Conservation (phyloP, 2,797 vertebrate genomes). For the Crocidura indochinensis region DNA sequence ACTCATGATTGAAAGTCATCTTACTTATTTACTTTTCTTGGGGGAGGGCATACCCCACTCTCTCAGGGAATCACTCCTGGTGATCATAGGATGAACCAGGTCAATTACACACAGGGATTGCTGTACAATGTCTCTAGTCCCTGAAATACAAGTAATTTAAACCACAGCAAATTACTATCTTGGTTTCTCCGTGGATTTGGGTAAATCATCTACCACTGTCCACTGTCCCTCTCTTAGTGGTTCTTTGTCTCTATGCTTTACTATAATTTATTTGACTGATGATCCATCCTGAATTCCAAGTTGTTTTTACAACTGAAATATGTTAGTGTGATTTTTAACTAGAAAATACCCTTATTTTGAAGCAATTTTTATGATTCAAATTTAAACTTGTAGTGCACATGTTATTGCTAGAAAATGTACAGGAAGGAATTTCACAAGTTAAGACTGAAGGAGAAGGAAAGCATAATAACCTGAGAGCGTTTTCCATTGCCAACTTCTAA, state of each 20-base stretch:
- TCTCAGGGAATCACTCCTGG: too few species aligned
- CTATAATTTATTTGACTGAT: slow-evolving; percentile 49
- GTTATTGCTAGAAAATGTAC: slow-evolving; percentile 16
- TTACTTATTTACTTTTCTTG: slow-evolving; percentile 18
- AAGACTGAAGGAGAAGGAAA: neutral
- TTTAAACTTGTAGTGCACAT: neutral
- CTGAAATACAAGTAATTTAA: slow-evolving; percentile 19
- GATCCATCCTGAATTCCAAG: slow-evolving; percentile 42
- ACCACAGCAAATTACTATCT: slow-evolving; percentile 38
- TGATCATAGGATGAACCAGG: neutral
- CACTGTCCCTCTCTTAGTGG: neutral
- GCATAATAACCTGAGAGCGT: slow-evolving; percentile 25
- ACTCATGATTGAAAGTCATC: neutral
- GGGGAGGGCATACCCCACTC: too few species aligned
- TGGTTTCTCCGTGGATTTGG: slow-evolving; percentile 31
- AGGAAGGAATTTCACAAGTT: neutral
- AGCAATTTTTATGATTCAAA: slow-evolving; percentile 6
- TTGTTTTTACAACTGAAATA: slow-evolving; percentile 74
- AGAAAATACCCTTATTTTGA: slow-evolving; percentile 30
- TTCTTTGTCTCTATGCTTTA: neutral
- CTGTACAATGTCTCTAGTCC: too few species aligned
- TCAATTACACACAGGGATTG: neutral
- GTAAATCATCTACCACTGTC: neutral
- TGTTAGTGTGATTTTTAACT: slow-evolving; percentile 60
- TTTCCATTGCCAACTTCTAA: slow-evolving; percentile 39